Evolutionary conservation across 35 echinoderm and acorn worm genomes (phyloP).

Genomic region (Stichopus chloronotus): DNA sequence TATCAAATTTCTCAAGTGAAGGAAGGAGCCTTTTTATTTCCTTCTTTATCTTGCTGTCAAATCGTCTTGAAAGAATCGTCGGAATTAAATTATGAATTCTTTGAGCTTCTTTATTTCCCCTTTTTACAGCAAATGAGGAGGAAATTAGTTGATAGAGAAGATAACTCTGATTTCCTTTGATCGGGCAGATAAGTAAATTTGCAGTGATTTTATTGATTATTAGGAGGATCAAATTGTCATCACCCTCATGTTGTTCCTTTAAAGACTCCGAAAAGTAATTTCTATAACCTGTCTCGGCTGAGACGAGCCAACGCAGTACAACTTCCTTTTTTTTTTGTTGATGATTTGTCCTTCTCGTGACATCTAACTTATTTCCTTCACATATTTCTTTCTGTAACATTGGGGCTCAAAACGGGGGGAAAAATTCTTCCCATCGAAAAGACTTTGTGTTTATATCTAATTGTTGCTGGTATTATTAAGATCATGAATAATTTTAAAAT

Average conservation of each 20-base stretch:
- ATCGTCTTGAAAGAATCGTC: constrained; percentile 21
- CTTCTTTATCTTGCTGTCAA: constrained; percentile 33
- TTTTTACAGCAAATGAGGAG: constrained; percentile 1
- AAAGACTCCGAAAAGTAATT: no score
- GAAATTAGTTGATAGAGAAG: constrained; percentile 12
- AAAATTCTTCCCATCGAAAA: neutral
- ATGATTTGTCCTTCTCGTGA: neutral
- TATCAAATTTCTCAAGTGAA: constrained; percentile 33
- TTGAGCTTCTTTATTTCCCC: neutral
- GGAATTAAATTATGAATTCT: constrained; percentile 43
- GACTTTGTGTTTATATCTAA: neutral
- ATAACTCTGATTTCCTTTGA: neutral
- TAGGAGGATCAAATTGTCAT: constrained; percentile 23
- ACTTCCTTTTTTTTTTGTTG: neutral
- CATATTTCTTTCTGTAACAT: neutral
- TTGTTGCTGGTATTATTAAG: neutral
- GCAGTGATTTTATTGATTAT: constrained; percentile 42
- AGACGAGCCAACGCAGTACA: neutral
- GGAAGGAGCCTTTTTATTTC: neutral
- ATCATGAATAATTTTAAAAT: neutral
- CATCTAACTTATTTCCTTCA: neutral
- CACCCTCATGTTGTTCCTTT: neutral
- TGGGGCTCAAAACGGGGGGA: neutral
- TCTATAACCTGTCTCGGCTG: neutral
- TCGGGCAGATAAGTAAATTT: constrained; percentile 37